Conservation (phyloP, 2,888 invertebrate species). For the Drosophila koepferae region DNA sequence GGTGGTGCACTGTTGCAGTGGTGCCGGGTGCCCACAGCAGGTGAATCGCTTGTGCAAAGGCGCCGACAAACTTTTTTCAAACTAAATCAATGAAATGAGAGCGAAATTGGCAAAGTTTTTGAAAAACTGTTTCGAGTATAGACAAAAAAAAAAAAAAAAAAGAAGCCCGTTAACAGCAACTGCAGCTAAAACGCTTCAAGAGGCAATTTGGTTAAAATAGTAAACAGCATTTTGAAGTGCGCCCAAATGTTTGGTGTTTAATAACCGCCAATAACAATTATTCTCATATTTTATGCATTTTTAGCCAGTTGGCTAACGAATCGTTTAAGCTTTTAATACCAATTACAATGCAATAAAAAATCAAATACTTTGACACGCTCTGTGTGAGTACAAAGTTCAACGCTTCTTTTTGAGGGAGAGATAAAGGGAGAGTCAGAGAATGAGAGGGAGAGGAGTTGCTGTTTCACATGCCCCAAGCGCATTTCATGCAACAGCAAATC, state of each 20-base stretch:
- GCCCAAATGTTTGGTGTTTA: background rate
- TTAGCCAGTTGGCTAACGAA: background rate
- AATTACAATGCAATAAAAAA: background rate
- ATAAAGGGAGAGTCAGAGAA: too few relatives aligned
- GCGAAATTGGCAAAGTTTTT: slow-evolving; percentile 9
- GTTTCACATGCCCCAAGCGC: background rate
- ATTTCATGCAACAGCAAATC: slow-evolving; percentile 18
- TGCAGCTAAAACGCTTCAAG: background rate
- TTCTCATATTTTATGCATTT: background rate
- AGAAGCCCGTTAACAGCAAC: background rate
- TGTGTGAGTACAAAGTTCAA: background rate
- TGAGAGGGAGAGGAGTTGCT: too few relatives aligned
- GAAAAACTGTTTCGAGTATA: background rate
- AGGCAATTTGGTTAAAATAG: background rate
- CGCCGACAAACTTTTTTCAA: background rate
- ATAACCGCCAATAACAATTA: background rate
- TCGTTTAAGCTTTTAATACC: background rate
- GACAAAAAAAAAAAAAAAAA: background rate
- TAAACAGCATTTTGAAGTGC: background rate
- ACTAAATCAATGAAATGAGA: slow-evolving; percentile 8
- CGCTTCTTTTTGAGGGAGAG: background rate
- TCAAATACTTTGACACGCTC: background rate
- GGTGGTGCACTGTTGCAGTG: background rate
- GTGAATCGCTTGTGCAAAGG: slow-evolving; percentile 4
- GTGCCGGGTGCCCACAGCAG: background rate